Evolutionary conservation across 1,140 invertebrate genomes (phyloP), one percentile per base, ranked within the genome.

Genomic region (Manduca sexta): DNA sequence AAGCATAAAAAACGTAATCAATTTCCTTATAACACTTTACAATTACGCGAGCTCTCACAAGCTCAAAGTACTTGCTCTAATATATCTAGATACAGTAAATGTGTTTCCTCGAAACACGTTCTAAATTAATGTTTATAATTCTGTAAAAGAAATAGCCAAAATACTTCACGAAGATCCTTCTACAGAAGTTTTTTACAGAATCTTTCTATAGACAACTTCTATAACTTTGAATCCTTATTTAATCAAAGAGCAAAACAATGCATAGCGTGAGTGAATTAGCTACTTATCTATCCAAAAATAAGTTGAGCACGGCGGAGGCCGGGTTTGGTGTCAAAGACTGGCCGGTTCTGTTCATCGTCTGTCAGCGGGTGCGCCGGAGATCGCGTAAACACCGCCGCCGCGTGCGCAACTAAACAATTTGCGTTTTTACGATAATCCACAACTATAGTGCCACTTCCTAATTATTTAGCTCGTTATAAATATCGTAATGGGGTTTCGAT

Each of bases 331-430:
- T 83, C 75, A 81, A 76, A 80, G 69, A 72, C 52, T 71, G 68
- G 39, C 57, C 53, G 70, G 45, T 45, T 52, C 56, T 81, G 79
- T 61, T 74, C 65, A 62, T 56, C 63, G 65, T 84, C 81, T 65
- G 54, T 84, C 81, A 76, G 52, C 81, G 60, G 62, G n/a, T 46
- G 54, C 53, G 65, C 44, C 60, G 54, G 33, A 53, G 69, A 59
- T 77, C 74, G 74, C 75, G 71, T 84, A 84, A 84, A 84, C 81
- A 84, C 42, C 48, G 53, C 63, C 18, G 34, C 45, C 54, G 63
- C 60, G 50, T 50, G 54, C 64, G 50, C 49, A 31, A 37, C 55
- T 52, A 62, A 68, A 69, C 64, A 62, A 69, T 79, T 78, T 73
- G 77, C 66, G 68, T 76, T 78, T 76, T 73, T 79, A 69, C 60